Percentiles rank a stretch among this genome's conserved stretches.
phyloP scores from a whole-genome alignment of 1,140 invertebrate genomes.

The Sitobion miscanthi region DNA sequence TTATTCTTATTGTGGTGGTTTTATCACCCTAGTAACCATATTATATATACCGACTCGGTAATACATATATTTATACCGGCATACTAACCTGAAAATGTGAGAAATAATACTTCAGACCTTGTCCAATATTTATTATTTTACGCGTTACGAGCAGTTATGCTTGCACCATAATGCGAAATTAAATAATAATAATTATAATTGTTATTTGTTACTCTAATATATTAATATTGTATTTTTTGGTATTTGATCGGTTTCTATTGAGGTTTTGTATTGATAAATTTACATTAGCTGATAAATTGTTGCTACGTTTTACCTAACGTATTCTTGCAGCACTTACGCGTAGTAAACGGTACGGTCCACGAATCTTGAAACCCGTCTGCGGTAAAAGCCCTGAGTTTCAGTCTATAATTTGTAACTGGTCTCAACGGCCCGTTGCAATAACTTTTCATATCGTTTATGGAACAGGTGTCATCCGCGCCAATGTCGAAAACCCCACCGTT shows the following conservation, averaged over 20 bases:
- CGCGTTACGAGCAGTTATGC: background rate
- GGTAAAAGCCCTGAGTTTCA: slow-evolving; percentile 46
- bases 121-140: background rate
- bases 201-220: too few relatives aligned
- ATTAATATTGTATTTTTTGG: too few relatives aligned
- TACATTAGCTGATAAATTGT: background rate
- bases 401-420: slow-evolving; percentile 16
- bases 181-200: background rate
- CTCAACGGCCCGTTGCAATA: slow-evolving; percentile 46
- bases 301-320: background rate
- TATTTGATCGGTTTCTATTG: too few relatives aligned
- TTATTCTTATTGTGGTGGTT: background rate
- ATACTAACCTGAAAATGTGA: background rate
- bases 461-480: background rate
- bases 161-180: background rate
- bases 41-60: background rate
- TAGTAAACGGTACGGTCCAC: slow-evolving; percentile 14
- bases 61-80: background rate
- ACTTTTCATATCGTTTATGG: background rate
- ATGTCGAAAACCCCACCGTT: background rate
- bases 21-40: background rate
- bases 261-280: too few relatives aligned
- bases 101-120: background rate
- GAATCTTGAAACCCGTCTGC: slow-evolving; percentile 30
- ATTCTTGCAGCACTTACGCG: slow-evolving; percentile 1